Conservation (phyloP, 2,113 vertebrate species). For the Pampusana beccarii region DNA sequence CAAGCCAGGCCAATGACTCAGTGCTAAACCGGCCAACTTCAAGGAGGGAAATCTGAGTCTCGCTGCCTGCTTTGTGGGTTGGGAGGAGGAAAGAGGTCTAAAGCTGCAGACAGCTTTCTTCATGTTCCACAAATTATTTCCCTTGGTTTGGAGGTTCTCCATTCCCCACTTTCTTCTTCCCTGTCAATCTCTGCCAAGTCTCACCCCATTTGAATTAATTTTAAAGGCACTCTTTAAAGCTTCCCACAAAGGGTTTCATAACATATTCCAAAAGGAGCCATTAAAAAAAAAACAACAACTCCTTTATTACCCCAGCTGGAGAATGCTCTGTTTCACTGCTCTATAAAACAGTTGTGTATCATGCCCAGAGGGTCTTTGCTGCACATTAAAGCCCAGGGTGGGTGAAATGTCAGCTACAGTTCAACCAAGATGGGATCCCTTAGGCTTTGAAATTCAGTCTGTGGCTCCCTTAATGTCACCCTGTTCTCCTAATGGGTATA, state of each 20-base stretch:
- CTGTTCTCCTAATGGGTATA: conserved; percentile 15
- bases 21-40: not conserved
- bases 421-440: conserved; percentile 29
- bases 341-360: conserved; percentile 9
- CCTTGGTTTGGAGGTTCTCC: not conserved
- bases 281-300: not conserved
- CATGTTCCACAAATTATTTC: not conserved
- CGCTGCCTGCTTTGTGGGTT: not conserved
- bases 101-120: not conserved
- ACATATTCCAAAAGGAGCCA: conserved; percentile 2
- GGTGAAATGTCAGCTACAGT: conserved; percentile 61
- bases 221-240: conserved; percentile 43
- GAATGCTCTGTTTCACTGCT: conserved; percentile 34
- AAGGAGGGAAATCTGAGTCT: not conserved
- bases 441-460: conserved; percentile 28
- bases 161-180: not conserved
- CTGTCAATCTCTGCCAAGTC: conserved; percentile 3
- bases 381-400: conserved; percentile 27
- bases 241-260: conserved; percentile 26
- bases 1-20: not conserved
- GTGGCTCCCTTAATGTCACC: conserved; percentile 24
- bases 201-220: conserved; percentile 37
- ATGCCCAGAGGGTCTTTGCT: conserved; percentile 36
- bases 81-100: not conserved
- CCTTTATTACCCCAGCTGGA: conserved; percentile 45